Evolutionary conservation across 1,140 invertebrate species (phyloP).

Genomic region (Copidosoma floridanum): DNA sequence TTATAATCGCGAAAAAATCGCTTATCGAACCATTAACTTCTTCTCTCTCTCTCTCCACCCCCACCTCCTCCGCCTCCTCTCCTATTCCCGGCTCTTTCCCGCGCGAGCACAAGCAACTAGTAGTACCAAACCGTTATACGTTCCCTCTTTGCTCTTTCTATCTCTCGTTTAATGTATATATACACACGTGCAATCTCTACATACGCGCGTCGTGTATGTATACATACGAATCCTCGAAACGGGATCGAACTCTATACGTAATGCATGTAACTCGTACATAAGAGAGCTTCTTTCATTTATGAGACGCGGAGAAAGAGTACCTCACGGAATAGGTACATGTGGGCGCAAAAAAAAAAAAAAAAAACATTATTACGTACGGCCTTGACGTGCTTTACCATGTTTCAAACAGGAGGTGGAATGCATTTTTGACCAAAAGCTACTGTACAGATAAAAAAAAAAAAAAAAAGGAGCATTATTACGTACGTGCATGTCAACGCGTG

Average conservation of each 20-base stretch:
- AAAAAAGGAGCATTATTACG: no score
- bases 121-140: slow-evolving; percentile 16
- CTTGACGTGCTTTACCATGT: no score
- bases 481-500: background rate
- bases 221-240: slow-evolving; percentile 15
- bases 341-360: no score
- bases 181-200: background rate
- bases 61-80: background rate
- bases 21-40: slow-evolving; percentile 28
- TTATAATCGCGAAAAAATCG: slow-evolving; percentile 27
- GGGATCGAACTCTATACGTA: slow-evolving; percentile 16
- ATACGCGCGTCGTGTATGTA: background rate
- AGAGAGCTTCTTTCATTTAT: no score
- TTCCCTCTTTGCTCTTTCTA: background rate
- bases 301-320: background rate
- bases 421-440: no score
- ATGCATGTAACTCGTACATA: no score
- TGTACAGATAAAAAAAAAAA: no score
- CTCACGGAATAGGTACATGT: background rate
- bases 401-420: no score
- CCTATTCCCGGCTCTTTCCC: background rate
- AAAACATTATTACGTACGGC: no score
- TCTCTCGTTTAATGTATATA: background rate
- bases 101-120: background rate
- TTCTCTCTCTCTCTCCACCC: slow-evolving; percentile 12